Evolutionary conservation across 2,113 vertebrate species (phyloP).

Genomic region (Nothobranchius kuhntae): DNA sequence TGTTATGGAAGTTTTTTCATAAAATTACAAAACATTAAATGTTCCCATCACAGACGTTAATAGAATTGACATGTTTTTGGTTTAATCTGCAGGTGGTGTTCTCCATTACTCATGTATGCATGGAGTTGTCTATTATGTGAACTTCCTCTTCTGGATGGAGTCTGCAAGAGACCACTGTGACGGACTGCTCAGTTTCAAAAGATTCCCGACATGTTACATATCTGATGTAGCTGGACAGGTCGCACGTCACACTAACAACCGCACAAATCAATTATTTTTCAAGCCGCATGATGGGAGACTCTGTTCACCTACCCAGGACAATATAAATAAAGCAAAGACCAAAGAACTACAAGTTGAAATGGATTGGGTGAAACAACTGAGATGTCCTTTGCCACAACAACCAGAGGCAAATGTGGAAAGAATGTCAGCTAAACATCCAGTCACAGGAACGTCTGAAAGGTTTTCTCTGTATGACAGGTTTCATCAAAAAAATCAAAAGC

Average conservation of each 20-base stretch:
- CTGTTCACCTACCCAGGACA: background rate
- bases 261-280: slow-evolving; percentile 4
- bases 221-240: background rate
- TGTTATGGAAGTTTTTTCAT: too few species aligned
- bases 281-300: slow-evolving; percentile 5
- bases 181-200: slow-evolving; percentile 20
- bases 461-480: too few species aligned
- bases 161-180: slow-evolving; percentile 13
- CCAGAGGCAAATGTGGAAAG: too few species aligned
- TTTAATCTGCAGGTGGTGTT: background rate
- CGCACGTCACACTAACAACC: slow-evolving; percentile 6
- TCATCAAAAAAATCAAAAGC: slow-evolving; percentile 20
- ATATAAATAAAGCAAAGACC: background rate
- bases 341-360: slow-evolving; percentile 4
- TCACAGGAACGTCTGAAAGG: too few species aligned
- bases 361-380: slow-evolving; percentile 6
- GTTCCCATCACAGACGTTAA: too few species aligned
- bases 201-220: background rate
- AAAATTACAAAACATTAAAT: too few species aligned
- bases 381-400: too few species aligned
- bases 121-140: slow-evolving; percentile 2
- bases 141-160: background rate
- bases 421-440: too few species aligned
- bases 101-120: slow-evolving; percentile 11
- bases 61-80: too few species aligned